Percentiles rank a stretch among this genome's conserved stretches.
These are phyloP conservation scores for Protosalanx chinensis DNA, from an alignment of 2,797 vertebrate genomes.

Conservation along the genomic window DNA sequence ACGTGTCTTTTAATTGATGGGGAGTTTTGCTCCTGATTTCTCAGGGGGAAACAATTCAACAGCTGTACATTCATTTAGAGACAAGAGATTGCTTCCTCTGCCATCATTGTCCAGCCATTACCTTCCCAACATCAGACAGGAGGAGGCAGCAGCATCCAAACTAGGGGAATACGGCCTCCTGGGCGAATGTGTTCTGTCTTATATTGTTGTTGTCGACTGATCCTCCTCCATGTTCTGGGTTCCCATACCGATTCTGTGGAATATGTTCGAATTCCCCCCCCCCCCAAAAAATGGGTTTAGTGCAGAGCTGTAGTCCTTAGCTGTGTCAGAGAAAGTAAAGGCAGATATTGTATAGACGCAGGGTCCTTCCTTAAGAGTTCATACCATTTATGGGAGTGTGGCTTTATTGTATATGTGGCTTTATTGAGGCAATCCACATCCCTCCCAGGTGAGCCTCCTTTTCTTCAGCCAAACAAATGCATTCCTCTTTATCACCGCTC, in stretches of 20 bases:
- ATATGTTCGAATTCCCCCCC: not conserved
- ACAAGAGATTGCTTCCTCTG: slow-evolving; percentile 63
- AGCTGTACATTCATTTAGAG: slow-evolving; percentile 67
- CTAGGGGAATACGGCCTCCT: slow-evolving; percentile 41
- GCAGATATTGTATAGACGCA: not conserved
- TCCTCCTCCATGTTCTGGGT: slow-evolving; percentile 9
- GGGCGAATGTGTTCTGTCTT: slow-evolving; percentile 26
- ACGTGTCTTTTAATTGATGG: slow-evolving; percentile 60
- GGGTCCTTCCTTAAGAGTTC: not conserved
- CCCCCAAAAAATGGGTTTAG: no score
- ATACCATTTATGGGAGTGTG: not conserved
- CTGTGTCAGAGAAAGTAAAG: not conserved
- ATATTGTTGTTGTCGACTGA: slow-evolving; percentile 43
- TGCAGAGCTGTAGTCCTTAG: no score
- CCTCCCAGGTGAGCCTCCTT: not conserved
- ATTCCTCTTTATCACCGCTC: not conserved
- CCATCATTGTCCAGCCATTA: slow-evolving; percentile 60
- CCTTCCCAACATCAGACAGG: slow-evolving; percentile 32
- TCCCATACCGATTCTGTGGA: not conserved
- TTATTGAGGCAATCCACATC: not conserved
- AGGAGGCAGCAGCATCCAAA: slow-evolving; percentile 26
- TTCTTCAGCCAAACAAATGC: not conserved
- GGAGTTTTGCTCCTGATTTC: slow-evolving; percentile 64
- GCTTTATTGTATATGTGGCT: not conserved
- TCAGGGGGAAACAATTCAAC: slow-evolving; percentile 66